Percentiles rank a stretch among this genome's conserved stretches.
phyloP scores from a whole-genome alignment of 2,113 vertebrate genomes.

The Hipposideros armiger region DNA sequence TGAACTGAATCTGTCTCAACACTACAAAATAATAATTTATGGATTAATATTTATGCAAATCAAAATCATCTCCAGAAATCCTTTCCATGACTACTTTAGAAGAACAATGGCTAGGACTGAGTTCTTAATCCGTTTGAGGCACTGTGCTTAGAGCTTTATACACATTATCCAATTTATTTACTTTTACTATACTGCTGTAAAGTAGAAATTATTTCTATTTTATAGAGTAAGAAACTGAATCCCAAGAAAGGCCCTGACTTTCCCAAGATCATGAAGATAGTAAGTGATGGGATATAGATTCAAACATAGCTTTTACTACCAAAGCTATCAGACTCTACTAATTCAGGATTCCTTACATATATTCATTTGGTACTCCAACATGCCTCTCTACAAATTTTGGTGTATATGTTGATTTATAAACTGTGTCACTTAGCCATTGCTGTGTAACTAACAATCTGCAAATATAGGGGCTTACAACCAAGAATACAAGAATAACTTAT shows the following conservation, averaged over 20 bases:
- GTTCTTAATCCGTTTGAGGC: constrained; percentile 21
- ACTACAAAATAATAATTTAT: constrained; percentile 8
- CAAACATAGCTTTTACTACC: not conserved
- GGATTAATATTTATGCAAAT: constrained; percentile 18
- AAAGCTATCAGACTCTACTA: not conserved
- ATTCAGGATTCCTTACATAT: not conserved
- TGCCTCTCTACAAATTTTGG: not conserved
- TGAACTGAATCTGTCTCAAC: not conserved
- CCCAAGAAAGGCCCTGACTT: not conserved
- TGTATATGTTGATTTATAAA: not conserved
- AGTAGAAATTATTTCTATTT: not conserved
- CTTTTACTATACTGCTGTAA: not conserved
- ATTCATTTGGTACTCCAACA: too few species aligned
- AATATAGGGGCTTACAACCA: not conserved
- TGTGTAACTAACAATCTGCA: not conserved
- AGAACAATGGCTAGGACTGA: not conserved
- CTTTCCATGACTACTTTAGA: not conserved
- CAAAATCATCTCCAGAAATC: not conserved
- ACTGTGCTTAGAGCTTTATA: not conserved
- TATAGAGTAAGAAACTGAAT: constrained; percentile 4
- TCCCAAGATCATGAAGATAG: not conserved
- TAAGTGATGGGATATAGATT: not conserved
- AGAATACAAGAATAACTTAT: not conserved
- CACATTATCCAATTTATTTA: not conserved
- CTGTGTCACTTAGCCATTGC: not conserved